Evolutionary conservation across 2,113 vertebrate species (phyloP), one percentile per base, ranked within the genome.

Genomic region (Oreochromis tanganicae): DNA sequence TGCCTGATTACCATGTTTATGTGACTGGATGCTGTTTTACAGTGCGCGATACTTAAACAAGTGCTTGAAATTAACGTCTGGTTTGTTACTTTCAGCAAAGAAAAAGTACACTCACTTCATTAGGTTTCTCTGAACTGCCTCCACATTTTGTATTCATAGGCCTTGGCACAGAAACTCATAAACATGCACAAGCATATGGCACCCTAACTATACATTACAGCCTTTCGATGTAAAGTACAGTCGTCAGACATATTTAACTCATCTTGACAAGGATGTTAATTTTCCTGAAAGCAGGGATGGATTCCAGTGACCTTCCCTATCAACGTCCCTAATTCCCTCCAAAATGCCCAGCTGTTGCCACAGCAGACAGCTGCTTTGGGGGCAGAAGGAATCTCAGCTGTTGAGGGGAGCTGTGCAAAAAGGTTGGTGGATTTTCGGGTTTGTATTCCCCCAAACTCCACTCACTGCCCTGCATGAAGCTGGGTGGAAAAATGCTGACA

Each of bases 191-290:
- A 75, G 36, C 83, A 79, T 80, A 87, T 55, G 61, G 54, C 27
- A 48, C 78, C 82, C 59, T 82, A 75, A 24, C n/a, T 63, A 61
- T 81, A 73, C 61, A 85, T 87, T 55, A 68, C 48, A 12, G 50
- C n/a, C 46, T 68, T 29, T 21, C 14, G 19, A 73, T 46, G 61
- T 82, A 82, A 52, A 81, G 56, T 54, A 79, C 80, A 82, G 86
- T 87, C 56, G 3, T 78, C 50, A 34, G 34, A 29, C 87, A 87
- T 88, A 82, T 90, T 95, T 93, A 87, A 56, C 83, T 89, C 41
- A 83, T 93, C 90, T 90, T 93, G 94, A 95, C 95, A 96, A 90
- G 95, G 92, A 94, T 93, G 94, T 96, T 97, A 94, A 96, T 96
- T 95, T 96, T 92, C 85, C 89, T 89, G 84, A 85, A 91, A 93